Evolutionary conservation across 2,888 invertebrate species (phyloP).

Genomic region (Lottia gigantea): DNA sequence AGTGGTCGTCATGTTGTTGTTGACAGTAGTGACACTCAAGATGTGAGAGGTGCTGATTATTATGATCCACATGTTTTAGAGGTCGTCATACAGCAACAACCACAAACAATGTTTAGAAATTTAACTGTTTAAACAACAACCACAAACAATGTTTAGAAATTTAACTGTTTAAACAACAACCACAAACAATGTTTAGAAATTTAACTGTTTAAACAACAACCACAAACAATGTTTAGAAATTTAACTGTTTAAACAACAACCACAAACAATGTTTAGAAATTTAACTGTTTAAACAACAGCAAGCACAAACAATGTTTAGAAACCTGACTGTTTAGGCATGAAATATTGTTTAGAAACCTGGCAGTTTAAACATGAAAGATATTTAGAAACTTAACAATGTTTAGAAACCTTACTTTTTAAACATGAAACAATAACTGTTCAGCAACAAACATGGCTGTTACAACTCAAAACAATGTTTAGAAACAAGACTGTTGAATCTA

Average conservation of each 20-base stretch:
- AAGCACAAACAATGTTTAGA: no score
- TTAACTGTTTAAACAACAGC: neutral
- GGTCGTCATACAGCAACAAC: neutral
- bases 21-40: slow-evolving; percentile 53
- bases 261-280: no score
- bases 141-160: neutral
- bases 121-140: neutral
- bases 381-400: no score
- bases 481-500: no score
- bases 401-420: no score
- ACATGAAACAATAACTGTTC: neutral
- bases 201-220: neutral
- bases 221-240: no score
- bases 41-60: slow-evolving; percentile 56
- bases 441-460: neutral
- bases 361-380: no score
- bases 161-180: neutral
- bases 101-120: neutral
- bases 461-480: no score
- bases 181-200: no score
- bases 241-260: no score
- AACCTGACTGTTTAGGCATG: neutral
- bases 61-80: slow-evolving; percentile 39
- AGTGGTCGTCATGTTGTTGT: slow-evolving; percentile 47
- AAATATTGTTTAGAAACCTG: no score